Evolutionary conservation across 2,797 vertebrate genomes (phyloP).

Genomic region (Cyprinella venusta): DNA sequence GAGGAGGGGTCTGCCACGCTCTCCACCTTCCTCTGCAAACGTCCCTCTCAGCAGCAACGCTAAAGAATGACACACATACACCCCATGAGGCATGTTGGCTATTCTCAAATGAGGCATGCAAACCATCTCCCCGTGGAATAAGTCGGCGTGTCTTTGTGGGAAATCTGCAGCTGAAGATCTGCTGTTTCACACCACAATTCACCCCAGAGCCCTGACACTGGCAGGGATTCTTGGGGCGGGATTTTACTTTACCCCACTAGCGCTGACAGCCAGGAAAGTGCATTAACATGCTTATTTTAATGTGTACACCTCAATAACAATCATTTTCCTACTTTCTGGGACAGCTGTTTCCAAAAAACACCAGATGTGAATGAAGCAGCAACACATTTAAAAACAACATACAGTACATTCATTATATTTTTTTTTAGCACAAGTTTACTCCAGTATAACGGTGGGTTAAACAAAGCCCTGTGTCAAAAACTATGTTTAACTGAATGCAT

Average conservation of each 20-base stretch:
- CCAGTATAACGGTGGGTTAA: not conserved
- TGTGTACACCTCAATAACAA: not conserved
- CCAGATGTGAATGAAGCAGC: conserved; percentile 10
- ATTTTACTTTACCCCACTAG: conserved; percentile 3
- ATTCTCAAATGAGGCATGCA: conserved; percentile 75
- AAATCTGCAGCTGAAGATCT: conserved; percentile 62
- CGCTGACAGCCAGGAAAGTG: not conserved
- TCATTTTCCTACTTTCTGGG: conserved; percentile 30
- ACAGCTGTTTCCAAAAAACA: conserved; percentile 14
- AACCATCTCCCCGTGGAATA: conserved; percentile 49
- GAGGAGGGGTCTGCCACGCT: conserved; percentile 30
- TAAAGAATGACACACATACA: conserved; percentile 55
- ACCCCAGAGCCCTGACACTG: conserved; percentile 6
- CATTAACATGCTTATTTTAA: conserved; percentile 11
- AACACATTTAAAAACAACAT: not conserved
- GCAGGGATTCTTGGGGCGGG: conserved; percentile 7
- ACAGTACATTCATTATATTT: not conserved
- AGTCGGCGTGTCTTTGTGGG: conserved; percentile 40
- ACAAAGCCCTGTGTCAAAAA: not conserved
- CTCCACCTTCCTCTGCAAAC: conserved; percentile 67
- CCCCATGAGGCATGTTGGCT: conserved; percentile 70
- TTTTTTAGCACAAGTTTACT: not conserved
- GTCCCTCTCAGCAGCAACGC: conserved; percentile 63
- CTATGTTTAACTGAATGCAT: not conserved
- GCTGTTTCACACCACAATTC: conserved; percentile 51